A percentile compares a stretch with the other conserved stretches of the same genome.
These are phyloP conservation scores for Parotocinclus haroldoi DNA, from an alignment of 2,797 vertebrate genomes.

Conservation along the genomic window DNA sequence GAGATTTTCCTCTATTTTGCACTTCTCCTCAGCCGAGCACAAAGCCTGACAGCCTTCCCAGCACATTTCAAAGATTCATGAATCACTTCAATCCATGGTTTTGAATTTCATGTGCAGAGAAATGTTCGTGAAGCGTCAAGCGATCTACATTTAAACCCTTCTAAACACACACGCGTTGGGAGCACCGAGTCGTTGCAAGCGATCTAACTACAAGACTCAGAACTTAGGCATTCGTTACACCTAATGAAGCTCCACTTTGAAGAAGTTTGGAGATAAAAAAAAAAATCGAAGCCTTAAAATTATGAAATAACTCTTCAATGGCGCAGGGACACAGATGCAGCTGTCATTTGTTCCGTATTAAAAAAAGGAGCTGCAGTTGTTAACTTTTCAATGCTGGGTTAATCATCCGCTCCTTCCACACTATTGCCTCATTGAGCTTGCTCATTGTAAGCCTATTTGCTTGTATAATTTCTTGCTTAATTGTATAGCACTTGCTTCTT, in stretches of 20 bases:
- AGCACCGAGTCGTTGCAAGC: neutral
- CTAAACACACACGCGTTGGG: too few relatives aligned
- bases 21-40: neutral
- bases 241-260: conserved; percentile 12
- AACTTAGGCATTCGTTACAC: conserved; percentile 1
- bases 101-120: neutral
- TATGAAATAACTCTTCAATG: too few relatives aligned
- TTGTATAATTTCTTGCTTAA: conserved; percentile 8
- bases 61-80: conserved; percentile 6
- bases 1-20: neutral
- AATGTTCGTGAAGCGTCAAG: neutral
- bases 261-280: conserved; percentile 20
- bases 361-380: conserved; percentile 1
- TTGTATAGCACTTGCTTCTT: neutral
- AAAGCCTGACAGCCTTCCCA: neutral
- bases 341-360: too few relatives aligned
- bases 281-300: neutral
- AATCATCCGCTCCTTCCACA: conserved; percentile 22
- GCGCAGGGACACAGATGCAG: conserved; percentile 7
- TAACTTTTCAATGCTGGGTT: conserved; percentile 23
- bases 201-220: conserved; percentile 3
- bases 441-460: conserved; percentile 8
- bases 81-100: neutral
- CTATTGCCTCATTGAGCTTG: conserved; percentile 2
- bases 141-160: neutral